Evolutionary conservation across 2,113 vertebrate species (phyloP).

Genomic region (Seriola quinqueradiata): DNA sequence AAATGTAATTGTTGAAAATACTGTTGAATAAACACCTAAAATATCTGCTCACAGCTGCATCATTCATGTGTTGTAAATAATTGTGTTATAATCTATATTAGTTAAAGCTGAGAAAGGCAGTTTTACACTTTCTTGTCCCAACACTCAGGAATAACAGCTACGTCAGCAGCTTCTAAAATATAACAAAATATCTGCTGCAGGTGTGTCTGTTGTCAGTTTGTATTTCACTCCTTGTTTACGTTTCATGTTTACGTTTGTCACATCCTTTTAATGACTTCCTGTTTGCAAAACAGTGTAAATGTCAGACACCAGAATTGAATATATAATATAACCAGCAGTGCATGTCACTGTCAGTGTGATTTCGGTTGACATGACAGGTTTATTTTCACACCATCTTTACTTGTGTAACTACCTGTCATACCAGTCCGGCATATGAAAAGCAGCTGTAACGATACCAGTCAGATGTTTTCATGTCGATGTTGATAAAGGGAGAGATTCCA

Average conservation of each 20-base stretch:
- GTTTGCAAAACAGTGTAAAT: constrained; percentile 1
- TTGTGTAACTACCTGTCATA: background rate
- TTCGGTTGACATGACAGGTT: background rate
- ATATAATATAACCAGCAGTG: background rate
- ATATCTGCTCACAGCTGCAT: background rate
- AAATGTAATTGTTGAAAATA: too few species aligned
- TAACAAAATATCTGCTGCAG: background rate
- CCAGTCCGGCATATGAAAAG: background rate
- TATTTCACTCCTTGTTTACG: background rate
- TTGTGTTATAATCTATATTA: too few species aligned
- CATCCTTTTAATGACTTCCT: constrained; percentile 9
- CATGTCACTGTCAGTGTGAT: background rate
- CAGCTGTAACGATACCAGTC: background rate
- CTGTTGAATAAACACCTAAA: too few species aligned
- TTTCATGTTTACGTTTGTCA: background rate
- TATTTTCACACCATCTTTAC: background rate
- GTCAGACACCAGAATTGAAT: background rate
- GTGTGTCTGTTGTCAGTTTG: background rate
- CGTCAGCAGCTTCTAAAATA: too few species aligned
- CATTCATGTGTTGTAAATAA: background rate
- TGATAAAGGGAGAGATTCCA: constrained; percentile 1
- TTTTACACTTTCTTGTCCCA: background rate
- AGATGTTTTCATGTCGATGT: constrained; percentile 3
- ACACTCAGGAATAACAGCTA: background rate
- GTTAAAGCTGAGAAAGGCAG: background rate